Evolutionary conservation across 2,888 invertebrate species (phyloP), one percentile per base, ranked within the genome.

Genomic region (Drosophila macrothrix): DNA sequence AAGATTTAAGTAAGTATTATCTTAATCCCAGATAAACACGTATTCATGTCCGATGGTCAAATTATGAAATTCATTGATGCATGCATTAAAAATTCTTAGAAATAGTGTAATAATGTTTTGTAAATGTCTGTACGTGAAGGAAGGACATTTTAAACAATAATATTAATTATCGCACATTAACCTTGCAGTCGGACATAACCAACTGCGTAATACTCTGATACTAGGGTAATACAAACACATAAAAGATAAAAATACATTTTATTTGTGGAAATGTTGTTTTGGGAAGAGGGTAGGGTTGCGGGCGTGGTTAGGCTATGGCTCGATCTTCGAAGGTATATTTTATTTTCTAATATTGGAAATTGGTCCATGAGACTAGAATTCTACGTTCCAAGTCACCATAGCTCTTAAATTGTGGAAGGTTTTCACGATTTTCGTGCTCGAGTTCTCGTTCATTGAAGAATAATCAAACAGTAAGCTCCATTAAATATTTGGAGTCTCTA

Each of bases 191-290:
- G 55, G 55, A 28, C 19, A 28, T 55, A 28, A 55, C 28, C 55
- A 37, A 39, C 55, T 55, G 28, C 25, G 37, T 37, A 55, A 55
- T 55, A 55, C 55, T 55, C 55, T 55, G 55, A 55, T 55, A 55
- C 55, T 37, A 37, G 37, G 25, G 37, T 28, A 39, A 25, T 55
- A 37, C 12, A 37, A 28, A 55, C 25, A 16, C 25, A 25, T 9
- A 2, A 25, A 2, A 46, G 9, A 46, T 16, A 25, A 1, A 25
- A 9, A 16, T 16, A 43, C 4, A 5, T 16, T 46, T 46, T 22
- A 16, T 19, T 50, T 50, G 28, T 29, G 28, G 5, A 28, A 19
- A 19, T 50, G 10, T 28, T 50, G 46, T 25, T 25, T 46, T 25
- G 46, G n/a, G 41, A n/a, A 4, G 4, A 37, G 19, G 16, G 37